Evolutionary conservation across 2,797 vertebrate species (phyloP), one percentile per base, ranked within the genome.

Genomic region (Delichon dasypus): DNA sequence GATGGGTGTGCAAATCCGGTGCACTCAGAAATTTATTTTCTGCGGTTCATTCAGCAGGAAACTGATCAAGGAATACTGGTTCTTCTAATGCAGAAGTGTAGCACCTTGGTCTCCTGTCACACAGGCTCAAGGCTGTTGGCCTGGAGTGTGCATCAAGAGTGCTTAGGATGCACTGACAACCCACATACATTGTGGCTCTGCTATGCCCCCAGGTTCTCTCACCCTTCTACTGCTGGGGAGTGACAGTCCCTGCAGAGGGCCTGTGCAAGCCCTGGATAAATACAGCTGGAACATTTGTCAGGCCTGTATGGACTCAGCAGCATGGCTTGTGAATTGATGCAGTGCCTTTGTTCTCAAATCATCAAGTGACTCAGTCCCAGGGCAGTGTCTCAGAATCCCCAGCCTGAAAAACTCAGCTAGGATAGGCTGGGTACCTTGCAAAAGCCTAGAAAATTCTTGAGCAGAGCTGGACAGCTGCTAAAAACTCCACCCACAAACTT

Each of bases 111-210:
- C 48, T 68, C 13, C 32, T 42, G 42, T 29, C 58, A 26, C 18
- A 30, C 16, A 10, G 65, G 50, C 57, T 55, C 30, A 11, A 61
- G 13, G 51, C 47, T 38, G 66, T 47, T 64, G 60, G 55, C 67
- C 68, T 48, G 53, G 64, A 57, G 48, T 71, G 51, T 58, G 34
- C 60, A 36, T 18, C 14, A 25, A 4, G 11, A 3, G 14, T 48
- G 60, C 32, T 58, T 16, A 11, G 3, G 5, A 9, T 38, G 38
- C 34, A 36, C 36, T 3, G 53, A 42, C 7, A 9, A n/a, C 45
- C 30, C 17, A 3, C 0, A 2, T 8, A 2, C 0, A 0, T 25
- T 45, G 32, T 29, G 57, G 19, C 32, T 78, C 50, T 0, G 0
- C 73, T 2, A 0, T 79, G 60, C 7, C n/a, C 22, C n/a, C 2